Evolutionary conservation across 2,797 vertebrate genomes (phyloP).

Genomic region (Rhynchotus rufescens): DNA sequence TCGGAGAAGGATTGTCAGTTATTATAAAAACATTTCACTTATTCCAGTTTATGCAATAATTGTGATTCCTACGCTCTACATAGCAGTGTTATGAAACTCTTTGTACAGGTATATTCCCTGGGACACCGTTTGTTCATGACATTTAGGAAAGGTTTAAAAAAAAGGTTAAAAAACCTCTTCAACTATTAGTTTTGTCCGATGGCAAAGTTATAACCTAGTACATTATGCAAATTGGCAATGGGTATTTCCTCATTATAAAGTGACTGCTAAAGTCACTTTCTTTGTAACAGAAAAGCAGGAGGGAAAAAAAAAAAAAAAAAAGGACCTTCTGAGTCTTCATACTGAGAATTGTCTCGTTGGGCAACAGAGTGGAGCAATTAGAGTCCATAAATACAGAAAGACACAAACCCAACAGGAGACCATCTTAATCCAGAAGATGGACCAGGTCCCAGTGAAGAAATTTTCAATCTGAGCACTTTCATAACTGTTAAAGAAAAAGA

Average conservation of each 20-base stretch:
- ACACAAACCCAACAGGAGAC: constrained; percentile 94
- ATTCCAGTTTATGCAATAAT: background rate
- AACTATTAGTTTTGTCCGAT: background rate
- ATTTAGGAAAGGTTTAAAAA: background rate
- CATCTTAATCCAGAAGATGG: constrained; percentile 98
- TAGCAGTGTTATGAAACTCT: background rate
- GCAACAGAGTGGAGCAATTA: constrained; percentile 91
- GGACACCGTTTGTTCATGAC: background rate
- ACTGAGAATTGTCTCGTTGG: constrained; percentile 88
- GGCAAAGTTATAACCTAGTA: background rate
- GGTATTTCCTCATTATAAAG: background rate
- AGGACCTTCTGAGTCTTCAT: constrained; percentile 70
- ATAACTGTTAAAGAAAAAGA: constrained; percentile 80
- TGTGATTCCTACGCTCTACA: background rate
- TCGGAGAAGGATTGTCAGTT: constrained; percentile 9
- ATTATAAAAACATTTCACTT: constrained; percentile 9
- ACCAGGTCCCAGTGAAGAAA: constrained; percentile 91
- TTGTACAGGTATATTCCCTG: background rate
- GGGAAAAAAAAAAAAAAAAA: background rate
- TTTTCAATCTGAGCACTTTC: constrained; percentile 90
- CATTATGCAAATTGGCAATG: background rate
- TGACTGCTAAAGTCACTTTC: background rate
- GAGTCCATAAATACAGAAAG: constrained; percentile 89
- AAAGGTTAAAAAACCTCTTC: background rate
- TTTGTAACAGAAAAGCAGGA: background rate